phyloP scores from a whole-genome alignment of 1,140 invertebrate species.

The Diprion similis region DNA sequence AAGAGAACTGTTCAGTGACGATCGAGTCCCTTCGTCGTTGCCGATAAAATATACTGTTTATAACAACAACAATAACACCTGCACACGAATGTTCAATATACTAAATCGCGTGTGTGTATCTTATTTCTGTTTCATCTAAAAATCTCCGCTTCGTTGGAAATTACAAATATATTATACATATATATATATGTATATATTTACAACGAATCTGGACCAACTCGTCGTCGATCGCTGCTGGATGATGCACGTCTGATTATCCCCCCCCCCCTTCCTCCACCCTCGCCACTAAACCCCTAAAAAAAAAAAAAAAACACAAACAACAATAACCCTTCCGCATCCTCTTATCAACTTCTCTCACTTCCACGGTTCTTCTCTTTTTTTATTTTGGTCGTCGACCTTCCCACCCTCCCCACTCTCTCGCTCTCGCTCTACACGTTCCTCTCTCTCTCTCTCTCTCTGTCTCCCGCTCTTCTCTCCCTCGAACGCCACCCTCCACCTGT shows the following conservation, averaged over 20 bases:
- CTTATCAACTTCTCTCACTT: conserved; percentile 26
- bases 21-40: too few species aligned
- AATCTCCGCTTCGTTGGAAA: conserved; percentile 2
- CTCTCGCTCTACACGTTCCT: conserved; percentile 21
- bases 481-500: conserved; percentile 30
- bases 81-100: conserved; percentile 28
- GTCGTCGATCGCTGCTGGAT: conserved; percentile 39
- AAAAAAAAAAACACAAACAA: too few species aligned
- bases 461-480: conserved; percentile 29
- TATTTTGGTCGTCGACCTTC: background rate
- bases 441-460: conserved; percentile 35
- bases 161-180: too few species aligned
- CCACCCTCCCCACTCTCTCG: conserved; percentile 32
- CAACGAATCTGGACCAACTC: conserved; percentile 8
- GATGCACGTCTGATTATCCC: conserved; percentile 31
- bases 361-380: conserved; percentile 18
- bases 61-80: background rate
- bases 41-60: too few species aligned
- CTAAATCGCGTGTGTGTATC: conserved; percentile 46
- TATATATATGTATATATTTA: too few species aligned
- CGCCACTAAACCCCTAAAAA: conserved; percentile 27
- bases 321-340: conserved; percentile 8
- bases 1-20: too few species aligned
- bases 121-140: conserved; percentile 44
- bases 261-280: conserved; percentile 20